Percentiles rank a stretch among this genome's conserved stretches.
phyloP scores from a whole-genome alignment of 2,797 vertebrate genomes.

The Gouania willdenowi region DNA sequence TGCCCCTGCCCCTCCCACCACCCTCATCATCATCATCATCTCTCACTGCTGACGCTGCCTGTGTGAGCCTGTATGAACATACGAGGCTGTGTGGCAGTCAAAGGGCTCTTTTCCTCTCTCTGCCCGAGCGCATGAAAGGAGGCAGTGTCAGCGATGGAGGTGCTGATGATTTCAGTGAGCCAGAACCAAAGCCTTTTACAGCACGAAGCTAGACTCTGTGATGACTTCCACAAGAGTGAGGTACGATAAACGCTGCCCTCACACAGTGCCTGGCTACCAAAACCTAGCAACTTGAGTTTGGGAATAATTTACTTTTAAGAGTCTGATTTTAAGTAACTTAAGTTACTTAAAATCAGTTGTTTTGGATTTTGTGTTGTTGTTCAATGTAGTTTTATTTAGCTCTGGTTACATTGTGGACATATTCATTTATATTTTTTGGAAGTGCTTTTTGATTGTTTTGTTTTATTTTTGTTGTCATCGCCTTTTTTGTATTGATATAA shows the following conservation, averaged over 20 bases:
- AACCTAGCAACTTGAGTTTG: constrained; percentile 4
- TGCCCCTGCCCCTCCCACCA: constrained; percentile 27
- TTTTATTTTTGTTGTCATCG: too few species aligned
- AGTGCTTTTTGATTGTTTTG: too few species aligned
- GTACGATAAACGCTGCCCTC: constrained; percentile 62
- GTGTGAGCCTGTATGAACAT: constrained; percentile 62
- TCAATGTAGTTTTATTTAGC: too few species aligned
- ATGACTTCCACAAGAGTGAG: constrained; percentile 75
- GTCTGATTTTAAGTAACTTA: too few species aligned
- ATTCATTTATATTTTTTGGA: too few species aligned
- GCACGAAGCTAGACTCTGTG: constrained; percentile 71
- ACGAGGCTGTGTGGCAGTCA: constrained; percentile 55
- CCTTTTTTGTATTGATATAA: too few species aligned
- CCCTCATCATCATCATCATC: constrained; percentile 29
- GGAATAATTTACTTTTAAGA: too few species aligned
- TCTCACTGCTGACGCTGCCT: constrained; percentile 54
- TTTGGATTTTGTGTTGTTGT: too few species aligned
- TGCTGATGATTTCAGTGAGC: constrained; percentile 73
- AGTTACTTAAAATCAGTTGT: too few species aligned
- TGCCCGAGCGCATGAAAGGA: constrained; percentile 65
- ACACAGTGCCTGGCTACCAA: constrained; percentile 32
- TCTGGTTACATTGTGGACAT: too few species aligned
- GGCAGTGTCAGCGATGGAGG: constrained; percentile 67
- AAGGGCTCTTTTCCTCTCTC: constrained; percentile 53
- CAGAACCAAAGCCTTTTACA: constrained; percentile 60